Evolutionary conservation across 30 jellyfish, hydroid and myxozoan genomes (phyloP).

Genomic region (Aurelia aurita complex sp. Pacific): DNA sequence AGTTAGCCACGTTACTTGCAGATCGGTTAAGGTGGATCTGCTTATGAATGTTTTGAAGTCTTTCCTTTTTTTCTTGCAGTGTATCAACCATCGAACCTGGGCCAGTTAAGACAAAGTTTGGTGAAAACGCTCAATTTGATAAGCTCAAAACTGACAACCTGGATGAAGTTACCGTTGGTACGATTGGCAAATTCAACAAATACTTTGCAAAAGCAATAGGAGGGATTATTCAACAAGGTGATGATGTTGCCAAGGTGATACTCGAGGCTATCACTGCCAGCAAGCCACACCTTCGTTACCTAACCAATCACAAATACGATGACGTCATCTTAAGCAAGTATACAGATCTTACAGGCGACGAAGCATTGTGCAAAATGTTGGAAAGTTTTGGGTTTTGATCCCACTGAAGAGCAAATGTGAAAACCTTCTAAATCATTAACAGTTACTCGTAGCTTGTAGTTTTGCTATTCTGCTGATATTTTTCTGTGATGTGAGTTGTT

Average conservation of each 20-base stretch:
- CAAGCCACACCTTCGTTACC: slow-evolving; percentile 18
- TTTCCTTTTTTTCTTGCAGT: neutral
- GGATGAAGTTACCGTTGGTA: neutral
- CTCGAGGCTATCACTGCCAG: slow-evolving; percentile 6
- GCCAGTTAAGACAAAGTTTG: slow-evolving; percentile 42
- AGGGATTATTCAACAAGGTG: neutral
- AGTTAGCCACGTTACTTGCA: too few relatives aligned
- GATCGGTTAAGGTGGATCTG: too few relatives aligned
- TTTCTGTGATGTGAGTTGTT: too few relatives aligned
- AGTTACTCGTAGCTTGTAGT: too few relatives aligned
- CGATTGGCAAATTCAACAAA: neutral
- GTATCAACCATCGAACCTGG: slow-evolving; percentile 46
- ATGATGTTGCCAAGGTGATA: slow-evolving; percentile 13
- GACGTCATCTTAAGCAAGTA: neutral
- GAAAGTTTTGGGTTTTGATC: too few relatives aligned
- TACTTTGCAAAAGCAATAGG: neutral
- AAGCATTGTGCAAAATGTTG: too few relatives aligned
- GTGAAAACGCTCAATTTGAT: neutral
- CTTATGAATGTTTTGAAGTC: too few relatives aligned
- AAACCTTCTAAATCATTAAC: too few relatives aligned
- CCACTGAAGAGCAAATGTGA: too few relatives aligned
- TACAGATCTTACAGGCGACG: slow-evolving; percentile 6
- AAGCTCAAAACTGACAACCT: neutral
- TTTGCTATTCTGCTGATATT: too few relatives aligned
- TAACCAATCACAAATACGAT: slow-evolving; percentile 1